Conservation (phyloP, 2,888 invertebrate genomes). For the Prosapia bicincta region DNA sequence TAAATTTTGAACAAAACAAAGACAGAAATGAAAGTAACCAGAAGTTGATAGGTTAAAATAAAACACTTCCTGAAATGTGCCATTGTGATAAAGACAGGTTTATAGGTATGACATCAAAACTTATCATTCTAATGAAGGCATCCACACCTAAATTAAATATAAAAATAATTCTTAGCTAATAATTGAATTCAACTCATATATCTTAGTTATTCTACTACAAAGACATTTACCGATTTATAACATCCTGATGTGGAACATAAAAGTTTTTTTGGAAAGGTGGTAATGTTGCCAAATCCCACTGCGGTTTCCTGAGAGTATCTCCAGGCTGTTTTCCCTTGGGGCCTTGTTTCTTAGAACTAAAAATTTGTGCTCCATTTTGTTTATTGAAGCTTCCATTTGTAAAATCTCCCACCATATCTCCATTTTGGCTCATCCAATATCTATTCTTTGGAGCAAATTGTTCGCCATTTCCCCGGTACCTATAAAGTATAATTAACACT, state of each 20-base stretch:
- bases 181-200: no score
- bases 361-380: slow-evolving; percentile 7
- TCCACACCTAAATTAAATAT: no score
- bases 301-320: slow-evolving; percentile 69
- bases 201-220: no score
- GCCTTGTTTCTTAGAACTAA: slow-evolving; percentile 13
- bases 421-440: slow-evolving; percentile 27
- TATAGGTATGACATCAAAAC: no score
- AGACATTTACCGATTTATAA: no score
- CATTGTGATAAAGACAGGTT: no score
- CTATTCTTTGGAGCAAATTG: slow-evolving; percentile 25
- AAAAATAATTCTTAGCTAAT: no score
- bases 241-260: slow-evolving; percentile 77
- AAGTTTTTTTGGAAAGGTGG: slow-evolving; percentile 89
- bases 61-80: no score
- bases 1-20: no score
- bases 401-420: background rate
- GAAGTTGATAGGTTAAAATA: no score
- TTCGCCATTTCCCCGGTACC: slow-evolving; percentile 27
- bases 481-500: background rate
- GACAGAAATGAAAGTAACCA: no score
- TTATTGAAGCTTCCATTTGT: background rate
- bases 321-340: slow-evolving; percentile 68
- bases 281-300: slow-evolving; percentile 74
- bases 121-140: no score